Evolutionary conservation across 2,888 invertebrate species (phyloP).

Genomic region (Hydrotaea diabolus): DNA sequence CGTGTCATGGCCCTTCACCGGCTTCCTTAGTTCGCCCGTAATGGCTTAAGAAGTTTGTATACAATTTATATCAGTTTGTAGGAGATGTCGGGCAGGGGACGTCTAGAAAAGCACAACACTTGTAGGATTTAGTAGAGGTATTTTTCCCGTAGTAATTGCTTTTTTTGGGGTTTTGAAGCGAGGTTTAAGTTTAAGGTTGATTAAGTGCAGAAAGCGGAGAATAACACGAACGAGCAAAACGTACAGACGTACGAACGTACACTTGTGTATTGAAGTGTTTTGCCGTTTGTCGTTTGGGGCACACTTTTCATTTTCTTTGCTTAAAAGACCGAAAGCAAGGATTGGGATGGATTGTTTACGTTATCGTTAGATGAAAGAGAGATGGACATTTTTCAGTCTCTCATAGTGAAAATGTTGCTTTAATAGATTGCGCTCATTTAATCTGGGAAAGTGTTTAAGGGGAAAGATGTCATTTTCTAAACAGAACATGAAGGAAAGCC

Average conservation of each 20-base stretch:
- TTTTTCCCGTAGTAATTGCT: slow-evolving; percentile 48
- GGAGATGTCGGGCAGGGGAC: neutral
- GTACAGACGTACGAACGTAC: neutral
- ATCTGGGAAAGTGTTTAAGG: no score
- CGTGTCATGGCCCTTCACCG: neutral
- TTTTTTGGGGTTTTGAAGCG: slow-evolving; percentile 49
- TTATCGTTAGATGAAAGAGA: neutral
- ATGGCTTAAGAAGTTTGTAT: slow-evolving; percentile 36
- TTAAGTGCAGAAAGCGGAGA: slow-evolving; percentile 26
- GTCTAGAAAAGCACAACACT: slow-evolving; percentile 24
- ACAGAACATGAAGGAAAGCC: no score
- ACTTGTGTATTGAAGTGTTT: slow-evolving; percentile 10
- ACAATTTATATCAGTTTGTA: slow-evolving; percentile 37
- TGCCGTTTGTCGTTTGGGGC: slow-evolving; percentile 13
- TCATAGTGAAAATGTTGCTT: neutral
- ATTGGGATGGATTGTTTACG: neutral
- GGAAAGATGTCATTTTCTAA: no score
- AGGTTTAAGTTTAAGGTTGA: slow-evolving; percentile 54
- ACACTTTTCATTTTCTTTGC: slow-evolving; percentile 2
- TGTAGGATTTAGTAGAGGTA: slow-evolving; percentile 37
- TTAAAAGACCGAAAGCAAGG: neutral
- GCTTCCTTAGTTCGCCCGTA: slow-evolving; percentile 43
- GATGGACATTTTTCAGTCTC: neutral
- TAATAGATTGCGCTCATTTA: no score
- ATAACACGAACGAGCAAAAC: slow-evolving; percentile 8